Conservation (phyloP, 2,797 vertebrate genomes). For the Gorsachius magnificus region DNA sequence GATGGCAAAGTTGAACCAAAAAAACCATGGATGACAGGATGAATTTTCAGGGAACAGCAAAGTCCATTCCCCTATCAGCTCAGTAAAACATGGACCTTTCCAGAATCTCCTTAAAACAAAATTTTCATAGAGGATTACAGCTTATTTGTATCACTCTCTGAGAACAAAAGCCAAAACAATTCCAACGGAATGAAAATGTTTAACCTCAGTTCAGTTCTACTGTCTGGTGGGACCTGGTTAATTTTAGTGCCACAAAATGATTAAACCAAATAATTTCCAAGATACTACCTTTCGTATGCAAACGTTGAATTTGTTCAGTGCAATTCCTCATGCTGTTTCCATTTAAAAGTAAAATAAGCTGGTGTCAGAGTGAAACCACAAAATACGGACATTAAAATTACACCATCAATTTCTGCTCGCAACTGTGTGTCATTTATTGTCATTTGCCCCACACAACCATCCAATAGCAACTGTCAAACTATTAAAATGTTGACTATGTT, state of each 20-base stretch:
- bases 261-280: constrained; percentile 15
- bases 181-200: background rate
- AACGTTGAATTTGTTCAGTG: background rate
- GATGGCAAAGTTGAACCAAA: background rate
- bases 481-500: background rate
- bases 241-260: background rate
- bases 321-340: background rate
- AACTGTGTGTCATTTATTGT: background rate
- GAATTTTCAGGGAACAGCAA: background rate
- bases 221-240: background rate
- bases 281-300: background rate
- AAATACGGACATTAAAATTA: background rate
- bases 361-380: background rate
- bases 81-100: background rate
- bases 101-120: background rate
- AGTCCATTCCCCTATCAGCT: background rate
- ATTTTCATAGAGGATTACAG: background rate
- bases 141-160: background rate
- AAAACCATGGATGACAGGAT: background rate
- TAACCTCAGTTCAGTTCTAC: background rate
- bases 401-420: background rate
- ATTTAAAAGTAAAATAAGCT: constrained; percentile 16
- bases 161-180: background rate
- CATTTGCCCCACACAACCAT: background rate
- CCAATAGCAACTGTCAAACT: background rate